phyloP scores from a whole-genome alignment of 2,888 invertebrate genomes.

The Margaritifera margaritifera region DNA sequence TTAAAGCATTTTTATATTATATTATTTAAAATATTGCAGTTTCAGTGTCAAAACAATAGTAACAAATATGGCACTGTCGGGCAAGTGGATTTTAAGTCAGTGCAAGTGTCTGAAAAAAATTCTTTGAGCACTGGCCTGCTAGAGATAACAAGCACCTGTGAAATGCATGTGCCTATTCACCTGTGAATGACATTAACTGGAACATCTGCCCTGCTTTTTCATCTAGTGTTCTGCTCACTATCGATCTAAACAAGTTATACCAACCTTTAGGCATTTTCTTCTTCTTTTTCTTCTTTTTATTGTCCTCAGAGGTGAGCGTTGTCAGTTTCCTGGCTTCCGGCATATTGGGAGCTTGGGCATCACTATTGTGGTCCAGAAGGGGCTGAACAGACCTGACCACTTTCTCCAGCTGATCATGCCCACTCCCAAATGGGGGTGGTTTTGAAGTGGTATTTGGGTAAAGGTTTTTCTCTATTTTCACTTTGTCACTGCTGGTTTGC shows the following conservation, averaged over 20 bases:
- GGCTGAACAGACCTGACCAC: conserved; percentile 43
- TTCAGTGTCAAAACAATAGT: too few relatives aligned
- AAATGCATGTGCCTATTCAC: too few relatives aligned
- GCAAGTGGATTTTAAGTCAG: too few relatives aligned
- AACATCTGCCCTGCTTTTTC: too few relatives aligned
- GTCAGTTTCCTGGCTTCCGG: conserved; percentile 42
- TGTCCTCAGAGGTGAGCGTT: conserved; percentile 34
- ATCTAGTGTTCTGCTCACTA: neutral
- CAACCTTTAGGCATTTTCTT: conserved; percentile 48
- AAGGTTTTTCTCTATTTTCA: conserved; percentile 42
- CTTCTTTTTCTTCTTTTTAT: conserved; percentile 48
- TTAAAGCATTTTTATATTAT: too few relatives aligned
- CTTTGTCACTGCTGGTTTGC: conserved; percentile 36
- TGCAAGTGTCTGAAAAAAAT: too few relatives aligned
- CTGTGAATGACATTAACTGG: too few relatives aligned
- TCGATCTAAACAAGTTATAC: neutral
- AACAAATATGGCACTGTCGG: too few relatives aligned
- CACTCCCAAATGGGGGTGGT: conserved; percentile 44
- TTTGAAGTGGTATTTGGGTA: conserved; percentile 27
- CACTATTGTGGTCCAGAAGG: conserved; percentile 28
- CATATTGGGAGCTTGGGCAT: conserved; percentile 38
- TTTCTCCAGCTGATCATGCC: conserved; percentile 38
- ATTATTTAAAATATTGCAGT: too few relatives aligned
- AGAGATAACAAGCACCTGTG: too few relatives aligned
- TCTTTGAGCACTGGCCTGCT: too few relatives aligned